These are phyloP conservation scores for Tapirus terrestris DNA, from an alignment of 2,113 vertebrate species.

Conservation along the genomic window DNA sequence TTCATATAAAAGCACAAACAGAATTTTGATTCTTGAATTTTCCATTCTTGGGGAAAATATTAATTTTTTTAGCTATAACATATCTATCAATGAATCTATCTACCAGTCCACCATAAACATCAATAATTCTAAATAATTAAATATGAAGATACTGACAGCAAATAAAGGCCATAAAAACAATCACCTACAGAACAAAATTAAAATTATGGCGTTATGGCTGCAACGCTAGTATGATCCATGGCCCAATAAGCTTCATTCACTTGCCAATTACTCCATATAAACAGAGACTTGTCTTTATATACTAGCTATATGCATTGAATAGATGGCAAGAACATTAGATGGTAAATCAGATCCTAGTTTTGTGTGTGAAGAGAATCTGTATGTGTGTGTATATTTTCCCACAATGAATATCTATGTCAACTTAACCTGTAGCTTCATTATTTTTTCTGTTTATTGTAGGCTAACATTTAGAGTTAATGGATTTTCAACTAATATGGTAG, in stretches of 20 bases:
- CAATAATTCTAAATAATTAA: conserved; percentile 1
- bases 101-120: neutral
- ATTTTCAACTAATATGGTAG: neutral
- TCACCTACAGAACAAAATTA: neutral
- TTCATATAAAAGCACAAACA: conserved; percentile 12
- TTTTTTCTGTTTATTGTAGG: neutral
- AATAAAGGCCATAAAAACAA: conserved; percentile 3
- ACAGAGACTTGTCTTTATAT: neutral
- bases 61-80: neutral
- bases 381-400: neutral
- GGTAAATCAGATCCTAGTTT: neutral
- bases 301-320: neutral
- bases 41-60: neutral
- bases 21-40: conserved; percentile 24
- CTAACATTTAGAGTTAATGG: neutral
- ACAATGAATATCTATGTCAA: neutral
- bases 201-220: neutral
- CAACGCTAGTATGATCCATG: neutral
- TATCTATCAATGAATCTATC: neutral
- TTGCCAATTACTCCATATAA: neutral
- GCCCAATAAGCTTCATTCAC: neutral
- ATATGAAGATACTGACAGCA: neutral
- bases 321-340: neutral
- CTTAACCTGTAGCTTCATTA: neutral
- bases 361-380: neutral